These are phyloP conservation scores for Dipus sagitta DNA, from an alignment of 2,797 vertebrate genomes.

Conservation along the genomic window DNA sequence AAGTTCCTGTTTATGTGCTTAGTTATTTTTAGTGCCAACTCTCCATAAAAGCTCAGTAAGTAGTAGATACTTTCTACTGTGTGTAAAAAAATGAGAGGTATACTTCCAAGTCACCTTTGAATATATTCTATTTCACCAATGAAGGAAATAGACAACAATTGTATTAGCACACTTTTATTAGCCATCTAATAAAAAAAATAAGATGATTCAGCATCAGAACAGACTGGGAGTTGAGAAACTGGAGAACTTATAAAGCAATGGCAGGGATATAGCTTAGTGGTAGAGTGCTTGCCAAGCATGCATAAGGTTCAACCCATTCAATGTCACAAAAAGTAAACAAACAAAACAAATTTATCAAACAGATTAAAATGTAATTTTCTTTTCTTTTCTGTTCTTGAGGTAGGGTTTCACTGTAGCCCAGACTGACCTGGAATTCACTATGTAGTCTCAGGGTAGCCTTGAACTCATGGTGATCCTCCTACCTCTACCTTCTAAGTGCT, in stretches of 20 bases:
- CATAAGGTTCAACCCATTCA: background rate
- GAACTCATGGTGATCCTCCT: no score
- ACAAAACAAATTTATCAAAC: background rate
- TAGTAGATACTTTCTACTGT: constrained; percentile 46
- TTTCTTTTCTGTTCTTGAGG: background rate
- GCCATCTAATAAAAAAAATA: constrained; percentile 45
- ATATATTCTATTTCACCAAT: constrained; percentile 64
- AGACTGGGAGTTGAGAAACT: constrained; percentile 4
- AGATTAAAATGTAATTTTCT: background rate
- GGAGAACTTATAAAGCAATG: background rate
- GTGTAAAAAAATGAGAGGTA: constrained; percentile 19
- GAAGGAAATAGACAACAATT: constrained; percentile 46
- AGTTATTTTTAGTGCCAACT: constrained; percentile 52
- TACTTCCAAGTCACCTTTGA: constrained; percentile 53
- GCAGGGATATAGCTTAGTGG: background rate
- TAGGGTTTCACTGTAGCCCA: no score
- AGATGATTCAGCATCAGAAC: constrained; percentile 43
- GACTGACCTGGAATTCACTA: no score
- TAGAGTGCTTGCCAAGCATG: background rate
- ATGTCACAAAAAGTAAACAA: background rate
- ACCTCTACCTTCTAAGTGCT: no score
- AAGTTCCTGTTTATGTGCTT: constrained; percentile 20
- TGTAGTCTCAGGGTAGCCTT: no score
- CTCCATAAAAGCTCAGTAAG: constrained; percentile 39
- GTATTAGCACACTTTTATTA: constrained; percentile 59